A percentile compares a stretch with the other conserved stretches of the same genome.
Conservation (phyloP, 1,140 invertebrate genomes). For the Drosophila micromelanica region DNA sequence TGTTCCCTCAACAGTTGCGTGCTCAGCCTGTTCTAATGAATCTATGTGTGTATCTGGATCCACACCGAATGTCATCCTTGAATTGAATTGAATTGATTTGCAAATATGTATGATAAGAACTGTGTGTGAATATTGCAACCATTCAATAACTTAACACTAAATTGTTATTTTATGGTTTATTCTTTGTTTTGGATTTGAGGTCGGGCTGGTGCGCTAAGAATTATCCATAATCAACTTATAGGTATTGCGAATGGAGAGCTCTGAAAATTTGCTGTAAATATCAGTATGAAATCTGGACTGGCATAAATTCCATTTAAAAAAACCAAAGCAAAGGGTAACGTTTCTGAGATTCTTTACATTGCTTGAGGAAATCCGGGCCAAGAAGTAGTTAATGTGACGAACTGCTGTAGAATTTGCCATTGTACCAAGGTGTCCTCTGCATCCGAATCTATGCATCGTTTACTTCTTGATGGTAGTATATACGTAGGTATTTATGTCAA, state of each 20-base stretch:
- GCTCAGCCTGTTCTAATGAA: conserved; percentile 98
- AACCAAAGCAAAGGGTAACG: too few relatives aligned
- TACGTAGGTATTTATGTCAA: too few relatives aligned
- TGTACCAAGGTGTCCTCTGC: too few relatives aligned
- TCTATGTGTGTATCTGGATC: conserved; percentile 99
- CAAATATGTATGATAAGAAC: conserved; percentile 32
- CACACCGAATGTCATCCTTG: conserved; percentile 97
- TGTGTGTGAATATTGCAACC: conserved; percentile 5
- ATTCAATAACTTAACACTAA: conserved; percentile 19
- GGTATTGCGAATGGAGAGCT: background rate
- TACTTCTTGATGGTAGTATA: too few relatives aligned
- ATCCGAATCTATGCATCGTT: too few relatives aligned
- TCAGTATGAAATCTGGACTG: background rate
- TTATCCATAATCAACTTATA: background rate
- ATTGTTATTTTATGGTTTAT: background rate
- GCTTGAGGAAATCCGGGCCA: too few relatives aligned
- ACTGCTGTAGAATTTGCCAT: too few relatives aligned
- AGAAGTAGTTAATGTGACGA: too few relatives aligned
- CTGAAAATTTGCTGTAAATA: background rate
- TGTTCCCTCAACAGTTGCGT: conserved; percentile 99
- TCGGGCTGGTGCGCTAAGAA: conserved; percentile 17
- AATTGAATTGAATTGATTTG: conserved; percentile 62
- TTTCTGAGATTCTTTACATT: too few relatives aligned
- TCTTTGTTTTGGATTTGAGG: background rate
- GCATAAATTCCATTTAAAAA: too few relatives aligned